phyloP scores from a whole-genome alignment of 2,888 invertebrate genomes.

The Tenthredo amoena region DNA sequence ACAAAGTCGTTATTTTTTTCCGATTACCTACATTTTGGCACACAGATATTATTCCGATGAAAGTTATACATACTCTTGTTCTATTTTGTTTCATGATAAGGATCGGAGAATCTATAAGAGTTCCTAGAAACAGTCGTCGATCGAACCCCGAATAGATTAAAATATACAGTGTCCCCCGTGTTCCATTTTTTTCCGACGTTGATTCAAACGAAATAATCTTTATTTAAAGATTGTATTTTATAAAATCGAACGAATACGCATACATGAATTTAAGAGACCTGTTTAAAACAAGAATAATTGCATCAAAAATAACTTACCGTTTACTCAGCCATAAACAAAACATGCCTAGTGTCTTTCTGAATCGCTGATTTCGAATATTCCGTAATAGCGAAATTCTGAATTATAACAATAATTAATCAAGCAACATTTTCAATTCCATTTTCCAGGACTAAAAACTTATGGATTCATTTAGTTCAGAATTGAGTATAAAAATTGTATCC shows the following conservation, averaged over 20 bases:
- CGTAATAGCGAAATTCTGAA: background rate
- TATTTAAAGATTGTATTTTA: background rate
- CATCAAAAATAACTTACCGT: slow-evolving; percentile 19
- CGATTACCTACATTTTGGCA: background rate
- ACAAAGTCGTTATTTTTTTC: background rate
- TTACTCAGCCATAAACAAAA: background rate
- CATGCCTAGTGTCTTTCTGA: background rate
- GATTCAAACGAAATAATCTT: slow-evolving; percentile 45
- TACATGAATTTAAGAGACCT: slow-evolving; percentile 26
- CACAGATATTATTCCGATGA: background rate
- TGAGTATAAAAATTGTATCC: background rate
- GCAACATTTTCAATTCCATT: background rate
- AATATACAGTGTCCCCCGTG: background rate
- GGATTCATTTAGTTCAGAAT: background rate
- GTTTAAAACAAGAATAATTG: slow-evolving; percentile 2
- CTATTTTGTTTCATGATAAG: slow-evolving; percentile 21
- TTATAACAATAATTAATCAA: background rate
- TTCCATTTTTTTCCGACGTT: slow-evolving; percentile 14
- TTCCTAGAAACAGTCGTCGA: slow-evolving; percentile 29
- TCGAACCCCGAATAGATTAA: slow-evolving; percentile 36
- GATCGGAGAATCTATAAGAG: slow-evolving; percentile 1
- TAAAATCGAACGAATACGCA: background rate
- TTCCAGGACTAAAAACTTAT: background rate
- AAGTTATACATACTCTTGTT: slow-evolving; percentile 6
- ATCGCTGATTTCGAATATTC: background rate